phyloP scores from a whole-genome alignment of 2,888 invertebrate genomes.

The Bugulina stolonifera region DNA sequence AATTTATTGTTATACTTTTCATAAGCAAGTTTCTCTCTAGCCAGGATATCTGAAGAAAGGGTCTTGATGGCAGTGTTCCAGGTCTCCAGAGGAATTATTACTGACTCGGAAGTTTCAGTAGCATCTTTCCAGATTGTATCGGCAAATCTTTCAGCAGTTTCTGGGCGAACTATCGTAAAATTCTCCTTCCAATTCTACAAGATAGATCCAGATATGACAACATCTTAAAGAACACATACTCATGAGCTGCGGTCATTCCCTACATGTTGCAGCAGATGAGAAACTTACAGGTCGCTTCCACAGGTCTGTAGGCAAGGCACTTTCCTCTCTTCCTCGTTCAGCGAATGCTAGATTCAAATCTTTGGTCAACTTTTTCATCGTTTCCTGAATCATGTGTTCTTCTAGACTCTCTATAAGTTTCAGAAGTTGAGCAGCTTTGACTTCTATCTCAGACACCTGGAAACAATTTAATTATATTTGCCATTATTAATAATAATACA shows the following conservation, averaged over 20 bases:
- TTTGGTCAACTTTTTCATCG: slow-evolving; percentile 42
- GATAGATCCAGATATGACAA: too few relatives aligned
- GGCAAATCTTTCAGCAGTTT: slow-evolving; percentile 47
- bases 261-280: too few relatives aligned
- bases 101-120: slow-evolving; percentile 35
- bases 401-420: slow-evolving; percentile 47
- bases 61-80: slow-evolving; percentile 41
- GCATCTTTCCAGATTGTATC: slow-evolving; percentile 37
- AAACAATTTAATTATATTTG: too few relatives aligned
- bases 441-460: slow-evolving; percentile 47
- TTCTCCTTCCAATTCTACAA: slow-evolving; percentile 40
- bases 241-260: too few relatives aligned
- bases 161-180: slow-evolving; percentile 47
- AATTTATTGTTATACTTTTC: slow-evolving; percentile 48
- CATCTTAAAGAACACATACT: too few relatives aligned
- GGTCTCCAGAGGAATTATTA: slow-evolving; percentile 39
- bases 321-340: slow-evolving; percentile 49
- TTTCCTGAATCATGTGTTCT: slow-evolving; percentile 47
- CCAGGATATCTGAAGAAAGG: slow-evolving; percentile 44
- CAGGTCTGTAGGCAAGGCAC: slow-evolving; percentile 51
- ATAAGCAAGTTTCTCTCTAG: slow-evolving; percentile 46
- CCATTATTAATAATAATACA: too few relatives aligned
- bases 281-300: slow-evolving; percentile 50
- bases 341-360: slow-evolving; percentile 47
- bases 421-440: slow-evolving; percentile 46